Percentiles rank a stretch among this genome's conserved stretches.
phyloP scores from a whole-genome alignment of 1,140 invertebrate genomes.

The Batillaria attramentaria region DNA sequence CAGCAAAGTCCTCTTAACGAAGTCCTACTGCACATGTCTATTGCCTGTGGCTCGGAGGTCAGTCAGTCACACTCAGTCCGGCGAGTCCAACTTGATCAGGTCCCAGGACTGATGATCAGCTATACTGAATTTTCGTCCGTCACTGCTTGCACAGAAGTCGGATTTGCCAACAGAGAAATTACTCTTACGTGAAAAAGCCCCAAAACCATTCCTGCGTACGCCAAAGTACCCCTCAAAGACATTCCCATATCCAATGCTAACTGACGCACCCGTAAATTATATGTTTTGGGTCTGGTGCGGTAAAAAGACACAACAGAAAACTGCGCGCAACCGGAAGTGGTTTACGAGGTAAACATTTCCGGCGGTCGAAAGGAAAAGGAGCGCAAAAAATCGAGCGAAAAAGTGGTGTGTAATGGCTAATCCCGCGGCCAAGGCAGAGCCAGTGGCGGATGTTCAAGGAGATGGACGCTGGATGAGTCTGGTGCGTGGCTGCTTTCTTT shows the following conservation, averaged over 20 bases:
- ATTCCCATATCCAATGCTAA: neutral
- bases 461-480: constrained; percentile 81
- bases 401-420: constrained; percentile 41
- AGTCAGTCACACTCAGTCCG: too few relatives aligned
- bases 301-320: neutral
- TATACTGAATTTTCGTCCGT: too few relatives aligned
- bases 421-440: constrained; percentile 75
- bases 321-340: constrained; percentile 39
- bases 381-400: neutral
- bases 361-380: constrained; percentile 2
- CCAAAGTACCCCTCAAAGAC: too few relatives aligned
- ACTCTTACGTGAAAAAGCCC: neutral
- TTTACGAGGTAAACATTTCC: constrained; percentile 28
- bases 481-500: constrained; percentile 45
- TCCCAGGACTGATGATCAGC: too few relatives aligned
- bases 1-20: too few relatives aligned
- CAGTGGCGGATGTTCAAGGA: constrained; percentile 78
- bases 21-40: too few relatives aligned
- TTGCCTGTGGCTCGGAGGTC: too few relatives aligned
- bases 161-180: neutral
- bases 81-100: too few relatives aligned
- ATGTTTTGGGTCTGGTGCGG: neutral
- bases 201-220: neutral
- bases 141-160: too few relatives aligned
- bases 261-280: neutral